Evolutionary conservation across 1,140 invertebrate genomes (phyloP).

Genomic region (Drosophila bocki): DNA sequence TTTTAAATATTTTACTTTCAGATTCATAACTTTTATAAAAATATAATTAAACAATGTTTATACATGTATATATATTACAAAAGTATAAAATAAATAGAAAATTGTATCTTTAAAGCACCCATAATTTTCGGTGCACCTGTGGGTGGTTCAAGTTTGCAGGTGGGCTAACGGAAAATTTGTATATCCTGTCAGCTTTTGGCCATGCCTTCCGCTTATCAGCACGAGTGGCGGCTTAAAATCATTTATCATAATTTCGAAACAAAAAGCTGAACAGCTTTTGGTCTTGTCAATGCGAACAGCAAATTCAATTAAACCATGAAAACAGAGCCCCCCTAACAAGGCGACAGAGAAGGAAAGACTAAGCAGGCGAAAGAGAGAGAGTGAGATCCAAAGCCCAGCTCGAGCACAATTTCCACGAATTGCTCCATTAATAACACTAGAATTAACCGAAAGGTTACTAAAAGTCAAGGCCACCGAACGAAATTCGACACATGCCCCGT

Average conservation of each 20-base stretch:
- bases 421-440: slow-evolving; percentile 79
- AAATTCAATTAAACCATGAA: slow-evolving; percentile 69
- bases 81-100: neutral
- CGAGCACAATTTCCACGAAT: slow-evolving; percentile 64
- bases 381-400: neutral
- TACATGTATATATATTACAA: too few species aligned
- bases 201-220: slow-evolving; percentile 12
- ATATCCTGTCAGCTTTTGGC: slow-evolving; percentile 25
- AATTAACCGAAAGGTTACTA: slow-evolving; percentile 80
- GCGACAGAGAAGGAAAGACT: neutral
- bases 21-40: neutral
- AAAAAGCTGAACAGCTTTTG: slow-evolving; percentile 3
- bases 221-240: slow-evolving; percentile 21
- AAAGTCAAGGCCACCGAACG: slow-evolving; percentile 73
- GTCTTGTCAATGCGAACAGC: slow-evolving; percentile 48
- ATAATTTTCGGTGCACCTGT: neutral
- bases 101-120: neutral
- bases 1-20: neutral
- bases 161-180: slow-evolving; percentile 21
- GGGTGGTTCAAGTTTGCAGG: neutral
- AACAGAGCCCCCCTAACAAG: slow-evolving; percentile 11
- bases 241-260: slow-evolving; percentile 58
- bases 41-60: too few species aligned
- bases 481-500: slow-evolving; percentile 67
- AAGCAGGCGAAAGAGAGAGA: neutral